Evolutionary conservation across 2,888 invertebrate genomes (phyloP).

Genomic region (Andrena trimmerana): DNA sequence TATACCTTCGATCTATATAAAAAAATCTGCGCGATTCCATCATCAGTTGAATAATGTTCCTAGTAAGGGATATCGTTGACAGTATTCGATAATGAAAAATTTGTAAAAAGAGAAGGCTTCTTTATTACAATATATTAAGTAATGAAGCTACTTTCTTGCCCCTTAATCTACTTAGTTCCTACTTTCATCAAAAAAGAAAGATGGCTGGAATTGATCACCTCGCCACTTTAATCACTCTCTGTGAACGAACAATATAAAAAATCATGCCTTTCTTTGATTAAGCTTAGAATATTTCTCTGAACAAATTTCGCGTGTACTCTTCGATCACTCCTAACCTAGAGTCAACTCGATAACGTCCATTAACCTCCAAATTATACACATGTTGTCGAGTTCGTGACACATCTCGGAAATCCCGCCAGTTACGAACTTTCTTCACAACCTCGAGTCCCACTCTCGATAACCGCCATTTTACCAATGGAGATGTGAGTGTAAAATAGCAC

Average conservation of each 20-base stretch:
- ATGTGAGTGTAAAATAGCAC: not conserved
- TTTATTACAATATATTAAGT: too few relatives aligned
- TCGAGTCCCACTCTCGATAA: not conserved
- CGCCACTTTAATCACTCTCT: too few relatives aligned
- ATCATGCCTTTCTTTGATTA: not conserved
- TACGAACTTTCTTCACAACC: constrained; percentile 19
- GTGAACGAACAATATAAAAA: not conserved
- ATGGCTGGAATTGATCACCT: too few relatives aligned
- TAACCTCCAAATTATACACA: constrained; percentile 15
- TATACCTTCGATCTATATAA: too few relatives aligned
- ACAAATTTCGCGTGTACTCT: not conserved
- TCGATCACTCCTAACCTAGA: not conserved
- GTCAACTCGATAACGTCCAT: constrained; percentile 9
- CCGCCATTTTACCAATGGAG: constrained; percentile 5
- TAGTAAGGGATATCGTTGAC: not conserved
- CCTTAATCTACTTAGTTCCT: too few relatives aligned
- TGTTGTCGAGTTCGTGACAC: constrained; percentile 35
- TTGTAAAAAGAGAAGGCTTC: not conserved
- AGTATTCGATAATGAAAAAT: not conserved
- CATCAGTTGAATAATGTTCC: too few relatives aligned
- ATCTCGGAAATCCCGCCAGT: constrained; percentile 16
- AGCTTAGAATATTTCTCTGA: not conserved
- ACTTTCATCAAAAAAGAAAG: too few relatives aligned
- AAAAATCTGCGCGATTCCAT: too few relatives aligned
- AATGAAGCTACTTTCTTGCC: too few relatives aligned